Base-by-base conservation (phyloP, 2,113 vertebrate species). In the Athene noctua region DNA sequence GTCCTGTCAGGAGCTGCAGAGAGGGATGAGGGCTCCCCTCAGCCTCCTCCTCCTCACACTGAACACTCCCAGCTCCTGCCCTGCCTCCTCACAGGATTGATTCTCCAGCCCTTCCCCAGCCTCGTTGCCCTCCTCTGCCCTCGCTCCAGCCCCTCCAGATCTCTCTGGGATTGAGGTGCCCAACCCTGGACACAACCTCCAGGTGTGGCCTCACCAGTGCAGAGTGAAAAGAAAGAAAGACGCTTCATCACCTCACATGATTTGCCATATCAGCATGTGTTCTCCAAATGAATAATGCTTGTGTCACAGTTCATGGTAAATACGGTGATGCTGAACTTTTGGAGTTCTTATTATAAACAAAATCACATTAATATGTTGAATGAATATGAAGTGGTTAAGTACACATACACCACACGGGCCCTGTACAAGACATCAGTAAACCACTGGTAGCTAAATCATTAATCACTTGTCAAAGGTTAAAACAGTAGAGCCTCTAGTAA, bases 401-500 rank as follows among this genome's bases (percentile, higher is more conserved):
- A 89, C 58, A 80, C 6, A 8, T 2, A 40, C 34, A 34, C 72
- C 51, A 61, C 72, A 32, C 52, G 29, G 55, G 30, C 13, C 90
- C 70, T 49, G 36, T 65, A 75, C 36, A 29, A 67, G 68, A 6
- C 75, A 61, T 2, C 68, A 49, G 77, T 26, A 71, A 55, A 87
- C 52, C 57, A 22, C 38, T 20, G 47, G 15, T 2, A 87, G 44
- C 27, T 32, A 73, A n/a, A 57, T 77, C 96, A 93, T 97, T 88
- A 46, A 93, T 94, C 93, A 90, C 88, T 42, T 16, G 66, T n/a
- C 44, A n/a, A 92, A 86, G 79, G 63, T 88, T 85, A 92, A 82
- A 88, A 75, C 20, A 20, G 23, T 10, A 70, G 30, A 87, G 55
- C 38, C 58, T 55, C 71, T 58, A 72, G 77, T 78, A 84, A 72